Base-by-base conservation (phyloP, 2,888 invertebrate genomes). In the Hirtodrosophila trivittata region DNA sequence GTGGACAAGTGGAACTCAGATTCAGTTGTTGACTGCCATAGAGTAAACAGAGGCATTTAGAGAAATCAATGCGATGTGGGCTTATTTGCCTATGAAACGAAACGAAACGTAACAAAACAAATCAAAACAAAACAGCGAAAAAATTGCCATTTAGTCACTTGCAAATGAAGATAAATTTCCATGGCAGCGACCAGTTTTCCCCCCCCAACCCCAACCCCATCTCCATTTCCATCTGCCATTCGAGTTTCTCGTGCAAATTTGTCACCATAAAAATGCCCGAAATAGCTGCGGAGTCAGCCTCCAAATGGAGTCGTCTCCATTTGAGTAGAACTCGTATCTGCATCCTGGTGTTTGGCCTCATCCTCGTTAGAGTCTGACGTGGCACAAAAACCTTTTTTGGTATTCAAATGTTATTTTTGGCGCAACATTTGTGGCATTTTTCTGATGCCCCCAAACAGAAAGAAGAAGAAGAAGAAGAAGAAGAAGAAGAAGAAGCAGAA, bases 331-430 rank as follows among this genome's bases (percentile, higher is more conserved):
- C 30, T 45, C 28, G 9, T 33, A 1, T 9, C 2, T 9, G 13
- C n/a, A 10, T 45, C 32, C 13, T 12, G 10, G 14, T 33, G 10
- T 28, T 42, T 51, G 43, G 30, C 13, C 35, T 56, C 26, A 10
- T 51, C 43, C 59, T 65, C 43, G 77, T 82, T 75, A 66, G 18
- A 21, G 67, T 58, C 59, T 70, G 75, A 57, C 59, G 56, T 32
- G 57, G 57, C 77, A 63, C 49, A 74, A 82, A 77, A 80, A 75
- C 75, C 78, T 67, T 69, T 84, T 84, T 77, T 70, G 81, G 78
- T 60, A 78, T 84, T 81, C 78, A 78, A 73, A 81, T 78, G 84
- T 77, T 78, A 74, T 78, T 78, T 78, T 73, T 78, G 74, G 84
- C 63, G 75, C 70, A 70, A 63, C 82, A 70, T 77, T 82, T 82